Conservation (phyloP, 2,797 vertebrate species). For the Mastacembelus armatus region DNA sequence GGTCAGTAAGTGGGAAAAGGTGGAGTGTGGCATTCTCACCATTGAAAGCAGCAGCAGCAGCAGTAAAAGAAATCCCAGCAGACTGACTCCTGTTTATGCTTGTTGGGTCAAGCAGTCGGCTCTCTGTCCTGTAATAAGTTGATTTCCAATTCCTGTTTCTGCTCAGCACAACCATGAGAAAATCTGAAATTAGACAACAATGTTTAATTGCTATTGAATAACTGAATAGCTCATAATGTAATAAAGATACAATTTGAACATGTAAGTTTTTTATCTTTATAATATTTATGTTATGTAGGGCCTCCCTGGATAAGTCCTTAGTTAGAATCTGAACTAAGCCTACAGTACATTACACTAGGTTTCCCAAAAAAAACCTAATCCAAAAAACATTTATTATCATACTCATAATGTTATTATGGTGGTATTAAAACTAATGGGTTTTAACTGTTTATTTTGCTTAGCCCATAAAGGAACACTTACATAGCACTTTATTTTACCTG, state of each 20-base stretch:
- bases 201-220: neutral
- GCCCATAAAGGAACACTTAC: too few relatives aligned
- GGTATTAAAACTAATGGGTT: neutral
- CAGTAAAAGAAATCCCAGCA: conserved; percentile 43
- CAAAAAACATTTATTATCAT: neutral
- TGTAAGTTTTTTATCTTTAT: neutral
- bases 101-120: conserved; percentile 23
- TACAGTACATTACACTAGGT: neutral
- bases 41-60: conserved; percentile 52
- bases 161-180: neutral
- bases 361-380: neutral
- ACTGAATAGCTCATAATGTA: neutral
- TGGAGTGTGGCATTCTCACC: conserved; percentile 55
- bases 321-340: too few relatives aligned
- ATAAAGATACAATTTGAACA: neutral
- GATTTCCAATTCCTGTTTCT: conserved; percentile 35
- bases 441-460: too few relatives aligned
- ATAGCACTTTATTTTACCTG: too few relatives aligned
- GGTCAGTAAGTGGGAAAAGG: conserved; percentile 61
- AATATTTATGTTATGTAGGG: neutral
- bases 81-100: conserved; percentile 32
- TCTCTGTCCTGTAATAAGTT: conserved; percentile 12
- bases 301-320: neutral
- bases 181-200: conserved; percentile 6
- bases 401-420: neutral